Base-by-base conservation (phyloP, 2,888 invertebrate species). In the Mesochorus sp. region DNA sequence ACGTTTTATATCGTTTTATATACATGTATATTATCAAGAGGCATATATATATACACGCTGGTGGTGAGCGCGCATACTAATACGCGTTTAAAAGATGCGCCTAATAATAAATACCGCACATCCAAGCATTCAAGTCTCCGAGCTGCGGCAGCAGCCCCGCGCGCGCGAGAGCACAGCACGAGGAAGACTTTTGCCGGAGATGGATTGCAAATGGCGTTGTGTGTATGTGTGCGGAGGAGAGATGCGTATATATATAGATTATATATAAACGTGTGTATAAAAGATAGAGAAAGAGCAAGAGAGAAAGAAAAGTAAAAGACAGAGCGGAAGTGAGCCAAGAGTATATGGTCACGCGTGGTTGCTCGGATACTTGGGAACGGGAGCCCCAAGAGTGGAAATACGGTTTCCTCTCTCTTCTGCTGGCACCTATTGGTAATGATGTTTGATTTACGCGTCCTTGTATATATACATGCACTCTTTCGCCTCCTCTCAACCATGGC, bases 321-420 rank as follows among this genome's bases (percentile, higher is more conserved):
- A 79, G 72, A 79, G 76, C 84, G 88, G 87, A 87, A 88, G 88
- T 81, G 76, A 80, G 76, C 70, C 72, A 79, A 86, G 86, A 88
- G 86, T 86, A 85, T 88, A 85, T 84, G 86, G 88, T 89, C 87
- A 89, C 88, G 88, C 88, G 88, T 87, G 86, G 87, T 85, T 88
- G 88, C 85, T 37, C 62, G 81, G 84, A 81, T 84, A 84, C 81
- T 85, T 70, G 84, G 83, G 84, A 85, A 85, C 84, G 85, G 85
- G 85, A 85, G 83, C 84, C 70, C 47, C 66, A 21, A 71, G 61
- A 79, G 80, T 80, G 77, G 79, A 82, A 81, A 81, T 71, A 76
- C 72, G 66, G 76, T 80, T 81, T 82, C 79, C 82, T 81, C 77
- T 80, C 67, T 78, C 79, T 79, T 81, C 73, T 78, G 31, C 51